These are phyloP conservation scores for Gracilinanus agilis DNA, from an alignment of 2,113 vertebrate genomes.

Conservation along the genomic window DNA sequence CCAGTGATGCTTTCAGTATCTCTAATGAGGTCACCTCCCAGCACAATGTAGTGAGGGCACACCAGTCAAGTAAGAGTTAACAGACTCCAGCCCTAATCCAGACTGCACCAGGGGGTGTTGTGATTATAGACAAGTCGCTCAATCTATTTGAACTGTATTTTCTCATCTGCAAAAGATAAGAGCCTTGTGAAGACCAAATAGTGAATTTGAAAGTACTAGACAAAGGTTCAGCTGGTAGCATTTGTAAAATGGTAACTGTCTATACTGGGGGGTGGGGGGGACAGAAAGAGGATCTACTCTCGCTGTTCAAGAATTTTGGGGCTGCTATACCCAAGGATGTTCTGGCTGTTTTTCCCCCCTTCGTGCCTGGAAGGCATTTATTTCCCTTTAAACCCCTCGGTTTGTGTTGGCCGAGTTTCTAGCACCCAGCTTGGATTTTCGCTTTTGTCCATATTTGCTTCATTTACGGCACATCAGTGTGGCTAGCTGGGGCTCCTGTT, in stretches of 20 bases:
- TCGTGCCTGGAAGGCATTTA: background rate
- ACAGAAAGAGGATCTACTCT: background rate
- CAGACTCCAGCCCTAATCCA: background rate
- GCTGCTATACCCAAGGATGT: background rate
- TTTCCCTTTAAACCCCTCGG: background rate
- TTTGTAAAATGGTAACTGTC: background rate
- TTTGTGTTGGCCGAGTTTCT: background rate
- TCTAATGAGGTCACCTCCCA: conserved; percentile 75
- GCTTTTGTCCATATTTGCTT: background rate
- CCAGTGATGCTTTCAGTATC: conserved; percentile 44
- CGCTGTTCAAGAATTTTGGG: background rate
- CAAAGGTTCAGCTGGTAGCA: background rate
- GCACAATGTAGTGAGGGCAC: conserved; percentile 10
- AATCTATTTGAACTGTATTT: background rate
- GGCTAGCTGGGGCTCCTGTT: background rate
- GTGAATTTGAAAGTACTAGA: background rate
- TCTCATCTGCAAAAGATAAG: background rate
- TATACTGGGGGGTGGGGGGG: no score
- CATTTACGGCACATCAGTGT: background rate
- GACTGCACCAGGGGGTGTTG: background rate
- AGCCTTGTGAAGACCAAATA: background rate
- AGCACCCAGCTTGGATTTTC: background rate
- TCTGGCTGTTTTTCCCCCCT: background rate
- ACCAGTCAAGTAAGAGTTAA: background rate
- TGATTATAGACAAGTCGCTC: background rate